Percentiles rank a stretch among this genome's conserved stretches.
Evolutionary conservation across 1,140 invertebrate species (phyloP).

Genomic region (Drosophila murphyi): DNA sequence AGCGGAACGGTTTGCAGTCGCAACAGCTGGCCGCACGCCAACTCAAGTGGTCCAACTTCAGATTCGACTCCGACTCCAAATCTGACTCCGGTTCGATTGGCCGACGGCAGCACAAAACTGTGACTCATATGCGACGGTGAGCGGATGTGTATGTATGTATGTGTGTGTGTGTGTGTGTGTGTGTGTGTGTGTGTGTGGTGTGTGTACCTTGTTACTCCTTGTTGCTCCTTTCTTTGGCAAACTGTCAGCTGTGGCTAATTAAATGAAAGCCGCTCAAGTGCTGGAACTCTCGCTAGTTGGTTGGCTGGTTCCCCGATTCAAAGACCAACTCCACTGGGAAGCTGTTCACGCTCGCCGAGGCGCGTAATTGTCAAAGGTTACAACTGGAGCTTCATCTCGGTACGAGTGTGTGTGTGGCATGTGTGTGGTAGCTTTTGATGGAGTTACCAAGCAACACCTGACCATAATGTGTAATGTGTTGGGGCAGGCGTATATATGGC

Average conservation of each 20-base stretch:
- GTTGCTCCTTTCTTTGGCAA: conserved; percentile 72
- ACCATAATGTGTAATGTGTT: conserved; percentile 47
- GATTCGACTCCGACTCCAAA: conserved; percentile 26
- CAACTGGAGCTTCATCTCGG: conserved; percentile 18
- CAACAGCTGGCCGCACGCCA: conserved; percentile 77
- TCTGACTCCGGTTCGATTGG: conserved; percentile 32
- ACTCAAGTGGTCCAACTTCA: conserved; percentile 66
- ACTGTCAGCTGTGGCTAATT: conserved; percentile 82
- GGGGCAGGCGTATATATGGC: conserved; percentile 9
- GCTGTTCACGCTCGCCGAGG: conserved; percentile 59
- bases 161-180: conserved; percentile 2
- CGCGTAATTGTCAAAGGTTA: conserved; percentile 66
- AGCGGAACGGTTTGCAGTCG: conserved; percentile 9
- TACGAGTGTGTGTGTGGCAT: conserved; percentile 16
- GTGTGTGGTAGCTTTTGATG: conserved; percentile 7
- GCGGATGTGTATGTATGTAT: background rate
- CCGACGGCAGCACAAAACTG: conserved; percentile 26
- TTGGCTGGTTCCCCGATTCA: conserved; percentile 28
- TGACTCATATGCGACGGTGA: conserved; percentile 10
- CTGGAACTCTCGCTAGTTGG: conserved; percentile 74
- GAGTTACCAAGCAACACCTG: conserved; percentile 30
- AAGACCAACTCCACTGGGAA: conserved; percentile 12
- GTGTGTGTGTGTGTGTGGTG: conserved; percentile 4
- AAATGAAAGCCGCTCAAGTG: conserved; percentile 78
- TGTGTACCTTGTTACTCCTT: conserved; percentile 1